A percentile compares a stretch with the other conserved stretches of the same genome.
phyloP scores from a whole-genome alignment of 2,888 invertebrate species.

The Agapostemon virescens region DNA sequence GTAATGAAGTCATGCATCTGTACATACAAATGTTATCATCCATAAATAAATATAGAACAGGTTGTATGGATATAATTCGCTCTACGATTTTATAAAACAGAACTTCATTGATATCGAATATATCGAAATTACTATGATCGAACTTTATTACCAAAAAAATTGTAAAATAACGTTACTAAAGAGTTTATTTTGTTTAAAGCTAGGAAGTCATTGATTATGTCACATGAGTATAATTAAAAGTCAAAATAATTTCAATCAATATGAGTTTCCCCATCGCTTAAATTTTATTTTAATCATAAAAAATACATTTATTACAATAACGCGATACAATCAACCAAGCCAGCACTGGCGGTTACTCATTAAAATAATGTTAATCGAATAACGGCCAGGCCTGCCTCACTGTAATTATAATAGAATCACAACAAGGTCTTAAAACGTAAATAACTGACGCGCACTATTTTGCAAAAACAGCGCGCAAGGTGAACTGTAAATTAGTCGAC shows the following conservation, averaged over 20 bases:
- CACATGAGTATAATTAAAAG: neutral
- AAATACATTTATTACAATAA: neutral
- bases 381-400: conserved; percentile 6
- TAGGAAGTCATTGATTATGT: neutral
- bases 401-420: neutral
- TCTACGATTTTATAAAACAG: neutral
- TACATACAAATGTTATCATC: conserved; percentile 32
- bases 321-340: neutral
- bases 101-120: neutral
- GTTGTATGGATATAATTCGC: neutral
- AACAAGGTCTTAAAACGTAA: conserved; percentile 16
- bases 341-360: neutral
- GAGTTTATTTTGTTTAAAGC: neutral
- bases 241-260: neutral
- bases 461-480: neutral
- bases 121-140: neutral
- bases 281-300: neutral
- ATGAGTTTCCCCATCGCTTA: neutral
- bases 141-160: neutral
- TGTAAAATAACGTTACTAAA: no score
- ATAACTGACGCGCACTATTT: conserved; percentile 4
- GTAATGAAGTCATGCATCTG: conserved; percentile 26
- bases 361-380: conserved; percentile 4
- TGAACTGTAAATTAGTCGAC: conserved; percentile 10
- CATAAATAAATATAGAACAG: conserved; percentile 20